These are phyloP conservation scores for Limonius californicus DNA, from an alignment of 1,140 invertebrate genomes.

Conservation along the genomic window DNA sequence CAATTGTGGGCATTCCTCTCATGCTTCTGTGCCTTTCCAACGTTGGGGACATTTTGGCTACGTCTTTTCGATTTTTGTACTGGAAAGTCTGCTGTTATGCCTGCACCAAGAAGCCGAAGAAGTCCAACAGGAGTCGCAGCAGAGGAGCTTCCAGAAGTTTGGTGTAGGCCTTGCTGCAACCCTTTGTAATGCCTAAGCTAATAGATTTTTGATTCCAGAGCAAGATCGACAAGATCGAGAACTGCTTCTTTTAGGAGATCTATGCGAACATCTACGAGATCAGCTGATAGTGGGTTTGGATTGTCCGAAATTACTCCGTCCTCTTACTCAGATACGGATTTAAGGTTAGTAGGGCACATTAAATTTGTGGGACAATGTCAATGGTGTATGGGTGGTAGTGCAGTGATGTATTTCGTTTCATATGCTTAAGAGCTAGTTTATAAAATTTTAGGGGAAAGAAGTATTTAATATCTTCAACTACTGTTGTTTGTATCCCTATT, in stretches of 20 bases:
- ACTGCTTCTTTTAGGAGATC: constrained; percentile 59
- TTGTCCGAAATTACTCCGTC: constrained; percentile 44
- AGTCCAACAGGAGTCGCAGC: constrained; percentile 49
- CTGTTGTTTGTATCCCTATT: no score
- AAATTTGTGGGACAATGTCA: no score
- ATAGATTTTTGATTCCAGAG: no score
- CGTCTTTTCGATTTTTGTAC: constrained; percentile 86
- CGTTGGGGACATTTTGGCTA: constrained; percentile 94
- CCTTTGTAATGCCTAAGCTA: no score
- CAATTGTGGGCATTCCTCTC: constrained; percentile 89
- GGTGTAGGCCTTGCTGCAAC: no score
- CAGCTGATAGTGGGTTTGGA: constrained; percentile 57
- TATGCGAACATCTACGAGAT: constrained; percentile 65
- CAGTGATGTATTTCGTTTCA: no score
- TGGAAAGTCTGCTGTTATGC: constrained; percentile 88
- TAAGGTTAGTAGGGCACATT: constrained; percentile 52
- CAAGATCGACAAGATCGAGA: constrained; percentile 47
- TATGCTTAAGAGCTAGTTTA: no score
- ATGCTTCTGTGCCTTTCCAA: constrained; percentile 93
- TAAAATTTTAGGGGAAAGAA: no score
- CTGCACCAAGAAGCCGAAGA: constrained; percentile 75
- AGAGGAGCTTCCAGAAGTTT: constrained; percentile 23
- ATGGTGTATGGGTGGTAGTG: no score
- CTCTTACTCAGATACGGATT: constrained; percentile 58
- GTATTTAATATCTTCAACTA: no score